Percentiles rank a stretch among this genome's conserved stretches.
Conservation (phyloP, 2,888 invertebrate species). For the Lochmaea crataegi region DNA sequence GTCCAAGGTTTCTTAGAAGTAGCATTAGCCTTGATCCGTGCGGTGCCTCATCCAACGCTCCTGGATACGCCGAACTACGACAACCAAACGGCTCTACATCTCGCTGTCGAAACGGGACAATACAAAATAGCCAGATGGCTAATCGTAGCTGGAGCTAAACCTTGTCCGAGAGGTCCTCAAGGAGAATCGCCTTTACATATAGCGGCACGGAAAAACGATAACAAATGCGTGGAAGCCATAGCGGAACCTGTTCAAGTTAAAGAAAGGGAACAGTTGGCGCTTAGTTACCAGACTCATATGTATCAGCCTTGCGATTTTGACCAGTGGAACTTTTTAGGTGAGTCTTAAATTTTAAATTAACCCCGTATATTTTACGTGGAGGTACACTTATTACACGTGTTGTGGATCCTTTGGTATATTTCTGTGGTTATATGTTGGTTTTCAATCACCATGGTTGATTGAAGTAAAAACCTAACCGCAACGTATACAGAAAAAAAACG, state of each 20-base stretch:
- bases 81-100: conserved; percentile 85
- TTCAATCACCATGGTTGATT: no score
- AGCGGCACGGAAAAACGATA: conserved; percentile 78
- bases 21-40: conserved; percentile 78
- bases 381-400: no score
- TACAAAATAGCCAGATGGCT: conserved; percentile 80
- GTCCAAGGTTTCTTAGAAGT: conserved; percentile 80
- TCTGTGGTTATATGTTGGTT: no score
- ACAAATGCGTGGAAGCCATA: conserved; percentile 79
- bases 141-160: conserved; percentile 80
- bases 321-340: conserved; percentile 88
- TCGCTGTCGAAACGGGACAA: conserved; percentile 84
- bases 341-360: conserved; percentile 60
- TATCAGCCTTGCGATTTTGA: conserved; percentile 72
- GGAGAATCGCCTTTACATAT: conserved; percentile 92
- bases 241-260: conserved; percentile 74
- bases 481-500: no score
- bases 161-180: conserved; percentile 74
- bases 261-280: conserved; percentile 58
- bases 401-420: no score
- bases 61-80: conserved; percentile 85
- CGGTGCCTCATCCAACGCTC: conserved; percentile 81
- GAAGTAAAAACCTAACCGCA: no score
- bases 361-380: no score
- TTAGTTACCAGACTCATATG: conserved; percentile 60